Conservation (phyloP, 1,140 invertebrate genomes). For the Bombus impatiens region DNA sequence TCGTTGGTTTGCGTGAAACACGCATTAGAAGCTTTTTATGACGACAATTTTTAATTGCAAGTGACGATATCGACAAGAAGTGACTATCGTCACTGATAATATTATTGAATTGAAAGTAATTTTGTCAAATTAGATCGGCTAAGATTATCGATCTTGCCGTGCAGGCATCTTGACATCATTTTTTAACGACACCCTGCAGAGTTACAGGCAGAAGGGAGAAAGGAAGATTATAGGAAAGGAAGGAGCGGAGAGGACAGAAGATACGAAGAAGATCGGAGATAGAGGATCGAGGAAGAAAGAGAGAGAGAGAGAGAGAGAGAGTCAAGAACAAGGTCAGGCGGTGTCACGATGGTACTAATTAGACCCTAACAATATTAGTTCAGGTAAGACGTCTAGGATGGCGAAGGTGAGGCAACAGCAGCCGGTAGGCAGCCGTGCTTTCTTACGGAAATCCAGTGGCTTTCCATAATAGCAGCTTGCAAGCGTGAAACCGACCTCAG, state of each 20-base stretch:
- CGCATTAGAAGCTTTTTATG: not conserved
- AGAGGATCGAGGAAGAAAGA: not conserved
- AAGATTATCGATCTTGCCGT: too few relatives aligned
- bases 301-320: slow-evolving; percentile 30
- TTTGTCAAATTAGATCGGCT: too few relatives aligned
- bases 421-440: slow-evolving; percentile 62
- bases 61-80: too few relatives aligned
- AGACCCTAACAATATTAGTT: slow-evolving; percentile 76
- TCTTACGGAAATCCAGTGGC: slow-evolving; percentile 69
- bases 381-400: slow-evolving; percentile 66
- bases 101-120: too few relatives aligned
- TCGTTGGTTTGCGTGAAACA: not conserved
- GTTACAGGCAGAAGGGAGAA: not conserved
- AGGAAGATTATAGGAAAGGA: slow-evolving; percentile 1
- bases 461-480: slow-evolving; percentile 71
- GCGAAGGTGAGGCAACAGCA: slow-evolving; percentile 38
- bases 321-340: slow-evolving; percentile 38
- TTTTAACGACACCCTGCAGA: not conserved
- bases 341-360: slow-evolving; percentile 71
- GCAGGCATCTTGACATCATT: not conserved
- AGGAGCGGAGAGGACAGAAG: not conserved
- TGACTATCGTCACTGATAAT: too few relatives aligned
- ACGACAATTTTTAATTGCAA: not conserved
- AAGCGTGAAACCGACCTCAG: slow-evolving; percentile 58
- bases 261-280: not conserved